Evolutionary conservation across 2,113 vertebrate species (phyloP), one percentile per base, ranked within the genome.

Genomic region (Lethenteron camtschaticum): DNA sequence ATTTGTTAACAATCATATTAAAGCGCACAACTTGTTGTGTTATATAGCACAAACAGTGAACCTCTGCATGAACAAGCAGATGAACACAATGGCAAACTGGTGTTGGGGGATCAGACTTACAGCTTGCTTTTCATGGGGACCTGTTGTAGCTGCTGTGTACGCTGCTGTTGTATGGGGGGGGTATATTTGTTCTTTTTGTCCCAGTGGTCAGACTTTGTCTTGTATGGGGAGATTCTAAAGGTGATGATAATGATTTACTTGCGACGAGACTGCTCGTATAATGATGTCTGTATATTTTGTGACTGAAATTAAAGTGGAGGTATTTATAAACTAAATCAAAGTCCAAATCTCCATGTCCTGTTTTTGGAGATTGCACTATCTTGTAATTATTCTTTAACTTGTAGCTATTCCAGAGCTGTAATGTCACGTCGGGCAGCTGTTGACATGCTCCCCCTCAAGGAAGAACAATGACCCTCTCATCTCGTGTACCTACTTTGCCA

Each of bases 231-330:
- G 20, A 16, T 20, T 16, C 63, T 16, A 20, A n/a, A 66, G 20
- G 10, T 66, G 63, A 66, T 41, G 63, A 66, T 20, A 16, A 16
- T 66, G 63, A 66, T 16, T 16, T n/a, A 20, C 63, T 66, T 66
- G 63, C 14, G 10, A 66, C 20, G n/a, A 66, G 63, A 20, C n/a
- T 66, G n/a, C 14, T 66, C 63, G n/a, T n/a, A 66, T 16, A 16
- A 66, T 66, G 14, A 66, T 66, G 63, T 66, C 63, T 66, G 63
- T 66, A 66, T 66, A 66, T 66, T 66, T 66, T 66, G 63, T 66
- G 63, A 66, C 20, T n/a, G 63, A 66, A 20, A 66, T 66, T 66
- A 66, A 66, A 66, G 14, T 10, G 63, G 63, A 66, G 63, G 20
- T 66, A 66, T 66, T 66, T 66, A 66, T 66, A 16, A 66, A 66